Evolutionary conservation across 2,113 vertebrate genomes (phyloP).

Genomic region (Garra rufa): DNA sequence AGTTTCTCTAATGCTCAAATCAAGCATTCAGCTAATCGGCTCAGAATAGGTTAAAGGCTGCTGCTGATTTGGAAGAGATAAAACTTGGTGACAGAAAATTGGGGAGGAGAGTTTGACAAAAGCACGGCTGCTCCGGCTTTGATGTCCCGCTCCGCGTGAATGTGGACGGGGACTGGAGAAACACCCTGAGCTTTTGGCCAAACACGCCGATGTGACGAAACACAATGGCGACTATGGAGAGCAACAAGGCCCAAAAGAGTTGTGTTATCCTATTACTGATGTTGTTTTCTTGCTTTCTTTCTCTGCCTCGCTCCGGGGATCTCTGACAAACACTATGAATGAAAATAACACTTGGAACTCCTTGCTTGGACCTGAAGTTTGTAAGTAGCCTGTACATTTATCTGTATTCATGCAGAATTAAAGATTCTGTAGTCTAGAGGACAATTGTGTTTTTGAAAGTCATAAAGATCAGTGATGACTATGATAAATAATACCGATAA

Average conservation of each 20-base stretch:
- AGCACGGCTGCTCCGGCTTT: slow-evolving; percentile 82
- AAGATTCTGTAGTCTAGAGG: background rate
- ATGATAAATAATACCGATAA: too few species aligned
- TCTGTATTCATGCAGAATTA: background rate
- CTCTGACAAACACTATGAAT: background rate
- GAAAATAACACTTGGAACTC: slow-evolving; percentile 13
- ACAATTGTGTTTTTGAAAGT: background rate
- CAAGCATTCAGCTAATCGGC: slow-evolving; percentile 84
- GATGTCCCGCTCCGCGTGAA: slow-evolving; percentile 82
- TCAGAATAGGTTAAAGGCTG: slow-evolving; percentile 90
- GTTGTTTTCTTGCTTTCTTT: slow-evolving; percentile 24
- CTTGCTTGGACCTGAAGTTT: slow-evolving; percentile 36
- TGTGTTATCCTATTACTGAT: slow-evolving; percentile 22
- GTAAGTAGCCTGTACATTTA: slow-evolving; percentile 45
- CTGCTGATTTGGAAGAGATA: slow-evolving; percentile 81
- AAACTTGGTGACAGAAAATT: slow-evolving; percentile 85
- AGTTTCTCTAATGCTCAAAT: slow-evolving; percentile 81
- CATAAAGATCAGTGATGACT: background rate
- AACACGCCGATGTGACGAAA: slow-evolving; percentile 55
- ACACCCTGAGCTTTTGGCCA: slow-evolving; percentile 63
- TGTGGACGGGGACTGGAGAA: slow-evolving; percentile 71
- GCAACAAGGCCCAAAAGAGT: slow-evolving; percentile 52
- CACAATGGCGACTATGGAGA: slow-evolving; percentile 70
- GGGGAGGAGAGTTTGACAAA: slow-evolving; percentile 80
- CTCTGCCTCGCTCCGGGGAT: background rate